Evolutionary conservation across 2,113 vertebrate species (phyloP), one percentile per base, ranked within the genome.

Genomic region (Forbesichthys agassizii): DNA sequence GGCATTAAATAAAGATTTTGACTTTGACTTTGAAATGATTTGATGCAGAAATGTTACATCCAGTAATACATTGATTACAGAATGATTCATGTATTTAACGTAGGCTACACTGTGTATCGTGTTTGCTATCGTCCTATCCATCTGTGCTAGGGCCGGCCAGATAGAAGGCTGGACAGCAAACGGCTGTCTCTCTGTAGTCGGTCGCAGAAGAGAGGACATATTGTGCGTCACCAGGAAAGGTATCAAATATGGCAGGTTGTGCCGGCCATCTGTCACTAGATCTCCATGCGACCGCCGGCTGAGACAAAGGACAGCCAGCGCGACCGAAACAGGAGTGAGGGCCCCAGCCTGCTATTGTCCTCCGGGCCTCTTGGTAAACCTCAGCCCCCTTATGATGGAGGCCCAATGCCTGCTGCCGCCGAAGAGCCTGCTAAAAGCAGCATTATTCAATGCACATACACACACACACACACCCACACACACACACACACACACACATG

Each of bases 191-290:
- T 92, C 93, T 86, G 87, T 84, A 90, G 90, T 92, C 86, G 92
- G 91, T 94, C 89, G 90, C 81, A 91, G 90, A 91, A 92, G 92
- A 88, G 75, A 81, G 92, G 93, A 95, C 95, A 94, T 94, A 92
- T 93, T 94, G 94, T 90, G 93, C 90, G 90, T 94, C 93, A 94
- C 78, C 88, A 80, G 88, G 89, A 94, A 94, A 96, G 94, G 95
- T 95, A 95, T 93, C 93, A 94, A 93, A 95, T 94, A 94, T 89
- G 87, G 89, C 93, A 92, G 92, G 91, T 92, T 89, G 89, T 90
- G 91, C 81, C 90, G 86, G 89, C 95, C 95, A 96, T 96, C 95
- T 96, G 96, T 96, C 94, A 93, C 92, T 82, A 67, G 51, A 89
- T 86, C 90, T 83, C 88, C 92, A 92, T 88, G 83, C 86, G 18